phyloP scores from a whole-genome alignment of 2,888 invertebrate genomes.

The Xylota segnis region DNA sequence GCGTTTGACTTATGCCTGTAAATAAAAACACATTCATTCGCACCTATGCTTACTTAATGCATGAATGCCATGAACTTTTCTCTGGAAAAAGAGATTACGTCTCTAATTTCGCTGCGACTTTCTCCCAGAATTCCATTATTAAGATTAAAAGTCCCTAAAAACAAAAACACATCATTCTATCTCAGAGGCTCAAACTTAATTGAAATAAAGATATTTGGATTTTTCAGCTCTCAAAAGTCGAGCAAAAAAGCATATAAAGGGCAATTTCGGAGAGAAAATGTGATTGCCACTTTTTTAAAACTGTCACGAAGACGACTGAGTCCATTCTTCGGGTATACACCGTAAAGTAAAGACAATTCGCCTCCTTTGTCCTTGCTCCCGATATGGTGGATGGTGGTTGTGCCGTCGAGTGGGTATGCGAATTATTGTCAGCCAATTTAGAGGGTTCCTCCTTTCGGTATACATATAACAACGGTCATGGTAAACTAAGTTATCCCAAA shows the following conservation, averaged over 20 bases:
- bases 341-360: background rate
- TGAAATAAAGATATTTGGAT: conserved; percentile 51
- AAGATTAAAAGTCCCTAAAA: conserved; percentile 41
- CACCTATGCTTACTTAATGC: background rate
- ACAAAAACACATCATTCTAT: conserved; percentile 21
- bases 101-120: conserved; percentile 9
- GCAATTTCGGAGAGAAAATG: conserved; percentile 40
- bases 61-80: conserved; percentile 15
- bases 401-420: background rate
- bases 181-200: conserved; percentile 29
- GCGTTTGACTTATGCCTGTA: too few species aligned
- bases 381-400: background rate
- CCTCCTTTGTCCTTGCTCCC: conserved; percentile 5
- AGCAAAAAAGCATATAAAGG: conserved; percentile 22
- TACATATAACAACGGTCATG: conserved; percentile 20
- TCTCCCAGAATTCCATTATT: conserved; percentile 31
- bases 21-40: too few species aligned
- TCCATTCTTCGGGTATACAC: background rate
- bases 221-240: conserved; percentile 22
- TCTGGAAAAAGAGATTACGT: conserved; percentile 10
- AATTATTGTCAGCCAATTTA: conserved; percentile 50
- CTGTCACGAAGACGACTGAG: conserved; percentile 23
- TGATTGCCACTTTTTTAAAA: conserved; percentile 50
- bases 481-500: conserved; percentile 37
- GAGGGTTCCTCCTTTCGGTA: conserved; percentile 23